Conservation (phyloP, 2,797 vertebrate genomes). For the Lepilemur septentrionalis region DNA sequence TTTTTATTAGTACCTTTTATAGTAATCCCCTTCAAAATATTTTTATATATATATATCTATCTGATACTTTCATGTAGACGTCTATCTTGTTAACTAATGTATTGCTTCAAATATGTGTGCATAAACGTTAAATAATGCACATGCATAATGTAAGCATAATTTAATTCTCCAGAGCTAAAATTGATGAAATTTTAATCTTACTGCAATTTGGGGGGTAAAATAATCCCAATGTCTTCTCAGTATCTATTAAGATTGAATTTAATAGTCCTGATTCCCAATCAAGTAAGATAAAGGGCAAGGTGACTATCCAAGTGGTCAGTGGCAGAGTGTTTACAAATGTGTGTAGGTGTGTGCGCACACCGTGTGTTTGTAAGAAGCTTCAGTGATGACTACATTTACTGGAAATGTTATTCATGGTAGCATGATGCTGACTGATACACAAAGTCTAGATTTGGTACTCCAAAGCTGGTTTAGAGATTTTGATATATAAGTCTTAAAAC, state of each 20-base stretch:
- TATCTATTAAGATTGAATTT: neutral
- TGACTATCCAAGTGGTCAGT: neutral
- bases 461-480: neutral
- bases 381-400: neutral
- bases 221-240: neutral
- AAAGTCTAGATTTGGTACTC: neutral
- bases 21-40: neutral
- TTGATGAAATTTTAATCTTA: neutral
- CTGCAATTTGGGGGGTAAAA: neutral
- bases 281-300: neutral
- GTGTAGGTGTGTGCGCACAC: neutral
- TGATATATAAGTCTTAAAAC: neutral
- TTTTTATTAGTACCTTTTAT: neutral
- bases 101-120: neutral
- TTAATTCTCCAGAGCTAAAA: slow-evolving; percentile 1
- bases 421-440: neutral
- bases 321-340: neutral
- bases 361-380: neutral
- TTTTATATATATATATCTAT: neutral
- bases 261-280: neutral
- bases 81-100: neutral
- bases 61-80: neutral
- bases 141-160: neutral
- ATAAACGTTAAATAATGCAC: neutral
- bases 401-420: neutral